Evolutionary conservation across 2,113 vertebrate genomes (phyloP), one percentile per base, ranked within the genome.

Genomic region (Phaethon lepturus): DNA sequence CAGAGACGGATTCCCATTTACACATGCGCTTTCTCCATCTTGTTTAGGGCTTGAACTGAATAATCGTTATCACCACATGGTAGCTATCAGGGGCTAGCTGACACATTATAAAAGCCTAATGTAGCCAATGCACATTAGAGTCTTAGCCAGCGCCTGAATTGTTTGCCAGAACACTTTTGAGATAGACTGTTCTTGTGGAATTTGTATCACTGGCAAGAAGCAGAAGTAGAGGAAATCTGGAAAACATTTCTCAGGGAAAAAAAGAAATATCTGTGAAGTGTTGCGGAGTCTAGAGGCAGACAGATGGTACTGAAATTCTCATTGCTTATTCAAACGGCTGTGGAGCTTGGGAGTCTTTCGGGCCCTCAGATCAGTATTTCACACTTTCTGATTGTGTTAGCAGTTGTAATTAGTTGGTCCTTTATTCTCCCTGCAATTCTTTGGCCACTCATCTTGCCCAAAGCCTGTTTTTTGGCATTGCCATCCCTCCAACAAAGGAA

Each of bases 111-210:
- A 97, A 95, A 96, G 45, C 50, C 45, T 95, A 93, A 81, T 94
- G 80, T 29, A 90, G 89, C 81, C 95, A 96, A 55, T 26, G 50
- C 10, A 2, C 35, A 23, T 9, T 67, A 66, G 47, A 95, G 20
- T 59, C 69, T 64, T 85, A 94, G 91, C 95, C 93, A 96, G 59
- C 25, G 75, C 62, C 84, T 96, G 81, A 86, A 67, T 20, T 95
- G 19, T 95, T 95, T 95, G 91, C 96, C 95, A 97, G 93, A 94
- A 93, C 67, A 44, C 94, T 97, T 97, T 74, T 40, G 77, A 93
- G 81, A 95, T 94, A 86, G 77, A 74, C 75, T 62, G 53, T 76
- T 92, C 55, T 73, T 86, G 80, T 89, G 89, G 73, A 95, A 81
- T 94, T 95, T 97, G 76, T 79, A 58, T 89, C 73, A 66, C 73